phyloP scores from a whole-genome alignment of 1,140 invertebrate species.

The Tetraneura akinire region DNA sequence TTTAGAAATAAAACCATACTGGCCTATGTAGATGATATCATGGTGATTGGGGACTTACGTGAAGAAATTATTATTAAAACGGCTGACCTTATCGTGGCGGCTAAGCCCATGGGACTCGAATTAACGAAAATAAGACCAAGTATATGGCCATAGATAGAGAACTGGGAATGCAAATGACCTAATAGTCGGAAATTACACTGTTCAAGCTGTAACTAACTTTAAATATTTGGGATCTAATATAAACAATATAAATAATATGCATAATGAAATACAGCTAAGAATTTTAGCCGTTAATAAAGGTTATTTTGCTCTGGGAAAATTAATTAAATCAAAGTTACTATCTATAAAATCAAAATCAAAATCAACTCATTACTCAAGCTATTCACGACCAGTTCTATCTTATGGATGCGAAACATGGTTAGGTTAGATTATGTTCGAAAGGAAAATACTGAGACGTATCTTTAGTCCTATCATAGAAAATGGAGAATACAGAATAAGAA shows the following conservation, averaged over 20 bases:
- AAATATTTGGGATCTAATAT: constrained; percentile 31
- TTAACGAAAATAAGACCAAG: constrained; percentile 8
- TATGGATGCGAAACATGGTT: background rate
- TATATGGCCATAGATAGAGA: background rate
- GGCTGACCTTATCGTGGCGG: constrained; percentile 5
- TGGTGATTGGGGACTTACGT: too few relatives aligned
- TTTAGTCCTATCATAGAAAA: background rate
- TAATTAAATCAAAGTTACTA: background rate
- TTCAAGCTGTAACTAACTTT: constrained; percentile 1
- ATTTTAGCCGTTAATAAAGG: background rate
- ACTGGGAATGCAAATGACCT: constrained; percentile 6
- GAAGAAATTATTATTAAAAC: background rate
- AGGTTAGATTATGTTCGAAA: too few relatives aligned
- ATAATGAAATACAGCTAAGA: background rate
- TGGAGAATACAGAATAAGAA: background rate
- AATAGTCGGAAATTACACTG: constrained; percentile 1
- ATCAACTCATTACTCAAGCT: constrained; percentile 1
- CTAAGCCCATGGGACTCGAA: constrained; percentile 23
- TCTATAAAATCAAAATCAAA: constrained; percentile 24
- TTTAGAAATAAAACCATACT: too few relatives aligned
- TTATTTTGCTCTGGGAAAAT: background rate
- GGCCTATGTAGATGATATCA: too few relatives aligned
- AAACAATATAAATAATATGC: constrained; percentile 34
- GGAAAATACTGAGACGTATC: background rate
- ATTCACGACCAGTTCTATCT: constrained; percentile 11